phyloP scores from a whole-genome alignment of 2,797 vertebrate species.

The Bovichtus diacanthus region DNA sequence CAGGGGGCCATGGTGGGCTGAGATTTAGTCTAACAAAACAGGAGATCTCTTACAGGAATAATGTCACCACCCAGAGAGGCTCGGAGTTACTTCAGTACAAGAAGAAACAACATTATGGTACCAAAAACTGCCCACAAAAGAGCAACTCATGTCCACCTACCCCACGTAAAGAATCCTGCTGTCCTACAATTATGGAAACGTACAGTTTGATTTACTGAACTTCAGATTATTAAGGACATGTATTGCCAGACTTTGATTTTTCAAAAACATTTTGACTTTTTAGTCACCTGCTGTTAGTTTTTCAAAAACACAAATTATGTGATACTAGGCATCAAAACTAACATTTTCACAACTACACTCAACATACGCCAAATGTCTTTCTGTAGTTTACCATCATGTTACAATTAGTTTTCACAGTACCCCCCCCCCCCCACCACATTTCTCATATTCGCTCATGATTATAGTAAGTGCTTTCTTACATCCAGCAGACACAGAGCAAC shows the following conservation, averaged over 20 bases:
- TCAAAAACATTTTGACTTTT: constrained; percentile 25
- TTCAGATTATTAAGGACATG: constrained; percentile 21
- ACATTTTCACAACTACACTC: constrained; percentile 1
- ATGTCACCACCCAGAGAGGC: constrained; percentile 63
- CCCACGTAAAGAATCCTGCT: constrained; percentile 14
- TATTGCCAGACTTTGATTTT: constrained; percentile 16
- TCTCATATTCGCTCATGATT: background rate
- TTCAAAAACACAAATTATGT: constrained; percentile 31
- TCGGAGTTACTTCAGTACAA: constrained; percentile 39
- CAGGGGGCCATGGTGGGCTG: constrained; percentile 48
- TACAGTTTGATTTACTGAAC: constrained; percentile 24
- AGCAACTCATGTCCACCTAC: background rate
- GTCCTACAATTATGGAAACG: constrained; percentile 12
- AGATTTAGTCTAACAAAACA: constrained; percentile 74
- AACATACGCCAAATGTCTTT: constrained; percentile 8
- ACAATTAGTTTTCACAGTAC: no score
- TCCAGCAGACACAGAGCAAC: background rate
- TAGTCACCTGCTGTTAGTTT: constrained; percentile 27
- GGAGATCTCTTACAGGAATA: constrained; percentile 73
- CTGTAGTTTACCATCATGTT: background rate
- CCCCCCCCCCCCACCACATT: no score
- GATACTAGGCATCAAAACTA: constrained; percentile 12
- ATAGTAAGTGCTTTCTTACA: background rate
- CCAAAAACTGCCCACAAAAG: constrained; percentile 34
- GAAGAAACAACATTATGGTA: constrained; percentile 42